Evolutionary conservation across 1,140 invertebrate species (phyloP).

Genomic region (Pemphigus obesinymphae): DNA sequence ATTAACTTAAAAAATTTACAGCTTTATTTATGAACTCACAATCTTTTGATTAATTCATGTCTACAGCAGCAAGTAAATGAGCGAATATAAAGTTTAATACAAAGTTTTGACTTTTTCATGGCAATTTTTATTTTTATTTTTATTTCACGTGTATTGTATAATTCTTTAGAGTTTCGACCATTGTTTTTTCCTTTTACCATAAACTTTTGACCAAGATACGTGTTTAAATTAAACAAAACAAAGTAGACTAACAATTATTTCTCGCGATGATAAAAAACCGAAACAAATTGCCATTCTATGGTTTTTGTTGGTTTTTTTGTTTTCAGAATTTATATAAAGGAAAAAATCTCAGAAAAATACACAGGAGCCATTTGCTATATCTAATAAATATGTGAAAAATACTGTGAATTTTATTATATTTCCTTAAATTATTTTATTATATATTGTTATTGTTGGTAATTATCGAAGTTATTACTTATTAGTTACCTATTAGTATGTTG

Average conservation of each 20-base stretch:
- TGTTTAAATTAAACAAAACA: slow-evolving; percentile 29
- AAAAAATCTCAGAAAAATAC: not conserved
- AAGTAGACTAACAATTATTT: slow-evolving; percentile 24
- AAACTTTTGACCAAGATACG: slow-evolving; percentile 1
- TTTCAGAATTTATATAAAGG: not conserved
- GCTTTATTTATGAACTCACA: not conserved
- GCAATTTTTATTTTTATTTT: not conserved
- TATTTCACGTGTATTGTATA: not conserved
- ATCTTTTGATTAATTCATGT: not conserved
- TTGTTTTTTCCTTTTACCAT: not conserved
- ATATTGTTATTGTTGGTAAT: not conserved
- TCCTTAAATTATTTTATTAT: not conserved
- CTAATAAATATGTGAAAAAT: not conserved
- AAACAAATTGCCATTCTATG: not conserved
- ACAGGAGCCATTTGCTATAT: not conserved
- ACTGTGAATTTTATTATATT: not conserved
- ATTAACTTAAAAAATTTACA: not conserved
- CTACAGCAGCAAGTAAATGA: too few relatives aligned
- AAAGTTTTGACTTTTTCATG: not conserved
- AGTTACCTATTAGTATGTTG: too few relatives aligned
- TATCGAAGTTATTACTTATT: too few relatives aligned
- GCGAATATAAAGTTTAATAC: not conserved
- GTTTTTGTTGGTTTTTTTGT: too few relatives aligned
- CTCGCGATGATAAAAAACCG: not conserved
- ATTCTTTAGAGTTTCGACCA: not conserved